A percentile compares a stretch with the other conserved stretches of the same genome.
Evolutionary conservation across 2,113 vertebrate species (phyloP).

Genomic region (Perccottus glenii): DNA sequence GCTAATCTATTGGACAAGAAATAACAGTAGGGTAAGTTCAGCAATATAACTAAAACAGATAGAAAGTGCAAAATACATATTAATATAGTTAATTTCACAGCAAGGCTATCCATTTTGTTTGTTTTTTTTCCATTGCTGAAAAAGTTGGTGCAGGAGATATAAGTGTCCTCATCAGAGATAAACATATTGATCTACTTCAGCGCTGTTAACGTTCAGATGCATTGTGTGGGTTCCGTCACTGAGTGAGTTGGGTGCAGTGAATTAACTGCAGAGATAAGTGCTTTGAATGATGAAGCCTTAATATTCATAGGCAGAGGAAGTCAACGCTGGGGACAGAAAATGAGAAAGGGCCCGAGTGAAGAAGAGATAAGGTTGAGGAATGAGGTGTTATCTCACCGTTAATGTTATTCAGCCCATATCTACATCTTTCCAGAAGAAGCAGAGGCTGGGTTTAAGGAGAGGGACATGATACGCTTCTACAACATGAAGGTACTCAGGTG

Average conservation of each 20-base stretch:
- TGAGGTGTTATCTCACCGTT: constrained; percentile 48
- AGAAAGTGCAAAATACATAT: too few relatives aligned
- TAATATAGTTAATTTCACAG: too few relatives aligned
- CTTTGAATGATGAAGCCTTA: constrained; percentile 49
- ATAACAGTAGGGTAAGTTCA: too few relatives aligned
- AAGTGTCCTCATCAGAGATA: too few relatives aligned
- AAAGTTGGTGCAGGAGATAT: too few relatives aligned
- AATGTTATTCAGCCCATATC: constrained; percentile 44
- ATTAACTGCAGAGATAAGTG: constrained; percentile 49
- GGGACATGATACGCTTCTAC: constrained; percentile 11
- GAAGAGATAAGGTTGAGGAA: constrained; percentile 39
- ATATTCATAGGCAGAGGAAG: constrained; percentile 53
- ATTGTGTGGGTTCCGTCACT: too few relatives aligned
- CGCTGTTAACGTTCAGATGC: too few relatives aligned
- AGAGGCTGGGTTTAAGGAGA: constrained; percentile 22
- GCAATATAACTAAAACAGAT: too few relatives aligned
- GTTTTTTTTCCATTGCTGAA: too few relatives aligned
- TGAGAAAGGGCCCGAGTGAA: background rate
- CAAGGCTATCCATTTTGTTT: too few relatives aligned
- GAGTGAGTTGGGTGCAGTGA: constrained; percentile 25
- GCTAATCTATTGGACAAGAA: too few relatives aligned
- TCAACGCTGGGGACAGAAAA: constrained; percentile 9
- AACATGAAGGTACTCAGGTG: constrained; percentile 16
- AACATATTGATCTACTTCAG: too few relatives aligned
- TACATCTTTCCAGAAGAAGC: constrained; percentile 26